Evolutionary conservation across 1,140 invertebrate species (phyloP).

Genomic region (Drosophila parabipectinata): DNA sequence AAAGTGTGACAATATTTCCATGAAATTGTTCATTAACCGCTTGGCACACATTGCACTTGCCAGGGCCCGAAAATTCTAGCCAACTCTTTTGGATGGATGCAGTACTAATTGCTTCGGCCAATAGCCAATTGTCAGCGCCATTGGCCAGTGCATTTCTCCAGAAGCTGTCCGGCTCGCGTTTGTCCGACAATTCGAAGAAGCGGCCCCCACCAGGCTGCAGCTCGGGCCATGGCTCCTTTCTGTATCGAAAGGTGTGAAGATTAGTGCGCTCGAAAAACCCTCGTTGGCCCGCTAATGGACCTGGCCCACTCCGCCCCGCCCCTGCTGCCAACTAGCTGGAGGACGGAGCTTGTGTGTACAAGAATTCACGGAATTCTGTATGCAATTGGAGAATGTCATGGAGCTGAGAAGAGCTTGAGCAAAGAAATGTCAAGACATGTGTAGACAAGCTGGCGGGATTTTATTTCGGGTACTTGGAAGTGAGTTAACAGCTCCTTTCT

Average conservation of each 20-base stretch:
- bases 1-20: slow-evolving; percentile 83
- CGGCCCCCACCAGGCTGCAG: slow-evolving; percentile 8
- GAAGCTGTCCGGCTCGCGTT: slow-evolving; percentile 69
- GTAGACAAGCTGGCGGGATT: slow-evolving; percentile 59
- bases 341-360: slow-evolving; percentile 29
- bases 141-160: slow-evolving; percentile 66
- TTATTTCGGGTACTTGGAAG: slow-evolving; percentile 4
- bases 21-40: slow-evolving; percentile 82
- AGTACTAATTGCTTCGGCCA: slow-evolving; percentile 69
- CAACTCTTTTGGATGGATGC: slow-evolving; percentile 45
- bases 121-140: slow-evolving; percentile 54
- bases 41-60: slow-evolving; percentile 79
- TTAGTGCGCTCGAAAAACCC: slow-evolving; percentile 68
- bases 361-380: slow-evolving; percentile 67
- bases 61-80: slow-evolving; percentile 52
- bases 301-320: slow-evolving; percentile 25
- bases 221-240: slow-evolving; percentile 32
- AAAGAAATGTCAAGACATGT: slow-evolving; percentile 44
- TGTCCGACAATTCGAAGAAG: slow-evolving; percentile 75
- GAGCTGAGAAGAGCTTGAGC: slow-evolving; percentile 28
- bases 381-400: slow-evolving; percentile 12
- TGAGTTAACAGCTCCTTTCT: slow-evolving; percentile 23
- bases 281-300: slow-evolving; percentile 47
- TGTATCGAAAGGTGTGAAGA: slow-evolving; percentile 72
- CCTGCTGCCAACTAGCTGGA: not conserved